Evolutionary conservation across 2,888 invertebrate species (phyloP).

Genomic region (Orthonevra nobilis): DNA sequence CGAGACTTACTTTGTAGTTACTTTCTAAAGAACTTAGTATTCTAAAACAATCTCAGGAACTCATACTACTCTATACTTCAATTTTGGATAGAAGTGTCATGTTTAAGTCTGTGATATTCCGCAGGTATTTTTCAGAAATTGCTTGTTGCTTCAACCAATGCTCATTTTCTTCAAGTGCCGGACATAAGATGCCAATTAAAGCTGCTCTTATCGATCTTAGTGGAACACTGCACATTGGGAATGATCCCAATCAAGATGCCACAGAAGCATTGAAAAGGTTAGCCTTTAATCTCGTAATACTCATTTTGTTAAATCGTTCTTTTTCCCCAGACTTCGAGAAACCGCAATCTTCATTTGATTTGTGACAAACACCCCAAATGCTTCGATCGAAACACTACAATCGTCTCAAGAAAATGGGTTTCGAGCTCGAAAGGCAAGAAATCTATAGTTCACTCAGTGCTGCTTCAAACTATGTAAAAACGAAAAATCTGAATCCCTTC

Average conservation of each 20-base stretch:
- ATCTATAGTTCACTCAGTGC: slow-evolving; percentile 90
- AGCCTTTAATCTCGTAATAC: background rate
- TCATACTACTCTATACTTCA: too few species aligned
- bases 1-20: too few species aligned
- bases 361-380: slow-evolving; percentile 93
- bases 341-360: slow-evolving; percentile 84
- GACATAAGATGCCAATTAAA: slow-evolving; percentile 75
- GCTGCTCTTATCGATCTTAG: slow-evolving; percentile 89
- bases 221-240: slow-evolving; percentile 90
- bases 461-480: slow-evolving; percentile 83
- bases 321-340: slow-evolving; percentile 81
- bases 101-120: slow-evolving; percentile 20
- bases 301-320: background rate
- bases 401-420: slow-evolving; percentile 85
- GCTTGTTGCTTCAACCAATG: too few species aligned
- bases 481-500: slow-evolving; percentile 84
- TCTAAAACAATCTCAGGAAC: too few species aligned
- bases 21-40: too few species aligned
- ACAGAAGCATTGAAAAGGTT: slow-evolving; percentile 85
- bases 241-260: slow-evolving; percentile 84
- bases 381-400: slow-evolving; percentile 85
- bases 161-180: background rate
- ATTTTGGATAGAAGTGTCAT: too few species aligned
- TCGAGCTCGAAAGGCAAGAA: slow-evolving; percentile 84
- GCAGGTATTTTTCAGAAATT: background rate